Conservation (phyloP, 2,888 invertebrate genomes). For the Cheilosia urbana region DNA sequence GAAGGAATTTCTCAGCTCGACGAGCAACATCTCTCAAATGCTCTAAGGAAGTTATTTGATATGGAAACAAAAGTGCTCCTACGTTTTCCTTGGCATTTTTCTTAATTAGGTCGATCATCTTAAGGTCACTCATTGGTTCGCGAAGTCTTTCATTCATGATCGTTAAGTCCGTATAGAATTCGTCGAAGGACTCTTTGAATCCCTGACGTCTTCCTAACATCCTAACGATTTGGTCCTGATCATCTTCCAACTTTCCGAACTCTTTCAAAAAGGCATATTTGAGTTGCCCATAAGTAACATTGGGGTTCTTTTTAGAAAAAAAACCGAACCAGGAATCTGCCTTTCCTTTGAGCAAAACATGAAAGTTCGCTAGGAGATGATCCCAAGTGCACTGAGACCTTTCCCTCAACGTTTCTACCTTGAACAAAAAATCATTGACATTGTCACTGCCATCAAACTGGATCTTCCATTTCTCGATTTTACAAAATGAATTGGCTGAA, state of each 20-base stretch:
- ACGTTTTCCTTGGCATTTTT: not conserved
- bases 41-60: not conserved
- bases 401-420: conserved; percentile 14
- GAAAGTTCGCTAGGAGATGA: conserved; percentile 14
- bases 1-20: not conserved
- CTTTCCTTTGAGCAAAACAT: conserved; percentile 8
- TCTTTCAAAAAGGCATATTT: not conserved
- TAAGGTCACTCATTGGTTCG: not conserved
- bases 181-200: not conserved
- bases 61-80: not conserved
- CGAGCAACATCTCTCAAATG: not conserved
- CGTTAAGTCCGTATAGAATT: not conserved
- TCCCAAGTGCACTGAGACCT: not conserved
- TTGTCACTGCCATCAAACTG: too few species aligned
- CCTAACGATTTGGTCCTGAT: too few species aligned
- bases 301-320: not conserved
- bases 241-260: too few species aligned
- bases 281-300: not conserved
- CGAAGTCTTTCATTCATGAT: not conserved
- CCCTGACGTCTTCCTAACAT: too few species aligned
- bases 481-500: not conserved
- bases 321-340: not conserved
- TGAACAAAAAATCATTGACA: conserved; percentile 14
- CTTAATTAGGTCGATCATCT: not conserved
- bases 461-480: too few species aligned